Percentiles rank a stretch among this genome's conserved stretches.
These are phyloP conservation scores for Pluvianellus socialis DNA, from an alignment of 2,113 vertebrate genomes.

Conservation along the genomic window DNA sequence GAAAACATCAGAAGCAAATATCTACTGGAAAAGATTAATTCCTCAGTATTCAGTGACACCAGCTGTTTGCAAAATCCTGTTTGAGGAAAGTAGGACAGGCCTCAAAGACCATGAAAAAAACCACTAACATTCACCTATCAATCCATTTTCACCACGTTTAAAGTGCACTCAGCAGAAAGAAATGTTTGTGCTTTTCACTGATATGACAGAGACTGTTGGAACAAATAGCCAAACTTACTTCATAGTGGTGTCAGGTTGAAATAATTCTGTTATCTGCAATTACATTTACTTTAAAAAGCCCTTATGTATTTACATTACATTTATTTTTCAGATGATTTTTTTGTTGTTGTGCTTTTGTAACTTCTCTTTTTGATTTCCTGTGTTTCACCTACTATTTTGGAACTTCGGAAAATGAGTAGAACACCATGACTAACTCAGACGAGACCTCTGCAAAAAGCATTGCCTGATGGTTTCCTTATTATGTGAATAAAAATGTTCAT, in stretches of 20 bases:
- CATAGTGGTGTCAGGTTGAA: background rate
- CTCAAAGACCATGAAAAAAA: constrained; percentile 4
- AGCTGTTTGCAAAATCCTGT: constrained; percentile 52
- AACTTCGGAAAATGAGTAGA: background rate
- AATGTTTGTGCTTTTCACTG: background rate
- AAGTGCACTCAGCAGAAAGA: background rate
- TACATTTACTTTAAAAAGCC: background rate
- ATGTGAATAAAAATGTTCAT: background rate
- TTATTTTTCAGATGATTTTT: background rate
- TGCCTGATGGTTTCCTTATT: background rate
- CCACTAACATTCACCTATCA: background rate
- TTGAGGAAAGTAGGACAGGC: constrained; percentile 57
- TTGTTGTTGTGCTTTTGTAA: background rate
- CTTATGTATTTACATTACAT: background rate
- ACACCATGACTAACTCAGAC: background rate
- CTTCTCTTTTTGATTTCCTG: background rate
- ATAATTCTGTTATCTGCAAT: background rate
- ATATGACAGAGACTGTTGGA: background rate
- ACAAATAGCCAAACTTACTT: background rate
- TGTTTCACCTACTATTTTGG: background rate
- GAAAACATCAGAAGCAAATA: background rate
- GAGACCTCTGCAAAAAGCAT: background rate
- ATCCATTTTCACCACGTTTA: background rate
- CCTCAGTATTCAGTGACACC: constrained; percentile 1
- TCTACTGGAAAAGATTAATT: constrained; percentile 44